Evolutionary conservation across 2,888 invertebrate genomes (phyloP).

Genomic region (Lepidocyrtinus sp.): DNA sequence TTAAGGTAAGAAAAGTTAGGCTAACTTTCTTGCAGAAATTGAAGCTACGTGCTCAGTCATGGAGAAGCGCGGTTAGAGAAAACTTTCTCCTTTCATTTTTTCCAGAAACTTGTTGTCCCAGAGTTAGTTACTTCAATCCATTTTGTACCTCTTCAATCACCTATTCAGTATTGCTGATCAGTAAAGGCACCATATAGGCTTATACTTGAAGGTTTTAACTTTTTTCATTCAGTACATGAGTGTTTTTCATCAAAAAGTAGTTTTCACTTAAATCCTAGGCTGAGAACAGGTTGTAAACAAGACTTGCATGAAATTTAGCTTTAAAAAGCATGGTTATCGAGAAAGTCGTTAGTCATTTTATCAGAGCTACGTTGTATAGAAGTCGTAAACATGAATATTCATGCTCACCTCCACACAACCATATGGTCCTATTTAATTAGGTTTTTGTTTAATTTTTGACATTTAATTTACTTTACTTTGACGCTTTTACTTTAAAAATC

Average conservation of each 20-base stretch:
- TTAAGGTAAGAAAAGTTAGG: not conserved
- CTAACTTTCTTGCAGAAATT: conserved; percentile 10
- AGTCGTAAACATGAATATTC: too few species aligned
- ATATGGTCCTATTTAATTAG: too few species aligned
- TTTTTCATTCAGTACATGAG: not conserved
- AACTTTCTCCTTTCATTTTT: conserved; percentile 4
- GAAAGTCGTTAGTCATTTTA: not conserved
- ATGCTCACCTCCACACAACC: too few species aligned
- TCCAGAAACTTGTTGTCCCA: conserved; percentile 1
- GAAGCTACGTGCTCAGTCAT: not conserved
- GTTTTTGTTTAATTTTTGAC: too few species aligned
- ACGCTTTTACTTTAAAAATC: too few species aligned
- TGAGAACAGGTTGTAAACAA: conserved; percentile 1
- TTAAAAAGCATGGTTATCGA: too few species aligned
- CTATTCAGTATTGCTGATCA: not conserved
- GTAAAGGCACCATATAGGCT: too few species aligned
- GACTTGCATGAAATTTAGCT: too few species aligned
- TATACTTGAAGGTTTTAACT: not conserved
- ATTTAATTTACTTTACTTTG: too few species aligned
- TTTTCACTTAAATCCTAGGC: not conserved
- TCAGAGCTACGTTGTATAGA: too few species aligned
- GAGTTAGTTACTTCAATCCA: not conserved
- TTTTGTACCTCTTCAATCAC: not conserved
- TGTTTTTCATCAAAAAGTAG: conserved; percentile 6
- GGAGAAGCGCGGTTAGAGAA: not conserved